These are phyloP conservation scores for Okapia johnstoni DNA, from an alignment of 2,113 vertebrate genomes.

Conservation along the genomic window DNA sequence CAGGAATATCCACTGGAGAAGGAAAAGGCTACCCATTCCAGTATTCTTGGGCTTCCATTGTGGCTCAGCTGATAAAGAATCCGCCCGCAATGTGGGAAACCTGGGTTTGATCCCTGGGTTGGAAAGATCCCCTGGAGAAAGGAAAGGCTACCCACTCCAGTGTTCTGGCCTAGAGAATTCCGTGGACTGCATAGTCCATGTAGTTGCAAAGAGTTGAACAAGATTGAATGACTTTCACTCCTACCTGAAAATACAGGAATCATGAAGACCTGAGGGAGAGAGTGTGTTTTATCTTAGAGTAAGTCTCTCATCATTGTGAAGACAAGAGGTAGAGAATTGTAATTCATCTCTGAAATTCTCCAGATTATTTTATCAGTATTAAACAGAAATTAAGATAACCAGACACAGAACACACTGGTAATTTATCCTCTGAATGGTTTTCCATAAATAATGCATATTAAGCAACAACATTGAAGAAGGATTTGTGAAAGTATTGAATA, in stretches of 20 bases:
- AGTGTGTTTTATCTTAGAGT: neutral
- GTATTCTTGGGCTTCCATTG: neutral
- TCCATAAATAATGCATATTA: neutral
- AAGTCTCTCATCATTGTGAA: neutral
- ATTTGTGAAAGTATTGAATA: neutral
- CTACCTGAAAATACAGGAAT: neutral
- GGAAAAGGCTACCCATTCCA: neutral
- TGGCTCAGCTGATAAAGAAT: neutral
- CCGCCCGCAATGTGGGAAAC: accelerated
- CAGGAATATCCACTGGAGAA: neutral
- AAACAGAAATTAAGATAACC: neutral
- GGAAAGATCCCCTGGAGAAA: neutral
- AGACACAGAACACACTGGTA: neutral
- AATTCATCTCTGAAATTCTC: neutral
- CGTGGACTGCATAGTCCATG: neutral
- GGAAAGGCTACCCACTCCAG: neutral
- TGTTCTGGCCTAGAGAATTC: neutral
- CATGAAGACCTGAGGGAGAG: neutral
- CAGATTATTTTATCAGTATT: neutral
- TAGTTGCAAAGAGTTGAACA: neutral
- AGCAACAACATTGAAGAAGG: neutral
- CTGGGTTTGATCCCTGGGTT: neutral
- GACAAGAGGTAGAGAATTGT: neutral
- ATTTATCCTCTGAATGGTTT: neutral
- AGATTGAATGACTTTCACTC: neutral